Base-by-base conservation (phyloP, 1,140 invertebrate species). In the Pollicipes pollicipes region DNA sequence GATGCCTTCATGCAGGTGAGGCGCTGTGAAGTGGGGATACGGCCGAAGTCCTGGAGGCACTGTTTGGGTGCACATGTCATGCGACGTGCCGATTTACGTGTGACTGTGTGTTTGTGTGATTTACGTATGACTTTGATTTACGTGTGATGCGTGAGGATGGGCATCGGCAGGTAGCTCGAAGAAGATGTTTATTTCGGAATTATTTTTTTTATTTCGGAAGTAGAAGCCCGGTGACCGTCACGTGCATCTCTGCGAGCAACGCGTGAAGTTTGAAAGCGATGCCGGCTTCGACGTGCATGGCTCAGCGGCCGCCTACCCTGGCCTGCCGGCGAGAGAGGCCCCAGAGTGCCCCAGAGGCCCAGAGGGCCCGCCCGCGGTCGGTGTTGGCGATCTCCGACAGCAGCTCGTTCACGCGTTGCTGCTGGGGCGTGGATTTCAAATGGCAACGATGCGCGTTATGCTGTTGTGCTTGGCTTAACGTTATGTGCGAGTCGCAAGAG, bases 1-100 rank as follows among this genome's bases (percentile, higher is more conserved):
- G 95, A 98, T 86, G 95, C 94, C 13, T 98, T 90, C 77, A 98
- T 98, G 96, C 85, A 89, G 78, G 91, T 83, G 85, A 75, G 71
- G 28, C 26, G 69, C 10, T 70, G 31, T 37, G 67, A 69, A 79
- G 84, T 85, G 68, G 81, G 82, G 76, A 77, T 82, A 76, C 28
- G 72, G 17, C n/a, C 4, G 63, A n/a, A 24, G 63, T 10, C 10
- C 4, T 64, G 63, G 63, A 64, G 21, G 63, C 6, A 3, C 63
- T 64, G 63, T 21, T 64, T 10, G 63, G 21, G 10, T 64, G 8
- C 4, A 27, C 24, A 21, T 10, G 63, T 64, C 3, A 8, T 24
- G 3, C 24, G 6, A 21, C 27, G 26, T 10, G 6, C 24, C 6
- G 24, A 13, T 45, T 10, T 64, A 21, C 24, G 63, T 64, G 26